Conservation (phyloP, 2,797 vertebrate genomes). For the Sarcophilus harrisii region DNA sequence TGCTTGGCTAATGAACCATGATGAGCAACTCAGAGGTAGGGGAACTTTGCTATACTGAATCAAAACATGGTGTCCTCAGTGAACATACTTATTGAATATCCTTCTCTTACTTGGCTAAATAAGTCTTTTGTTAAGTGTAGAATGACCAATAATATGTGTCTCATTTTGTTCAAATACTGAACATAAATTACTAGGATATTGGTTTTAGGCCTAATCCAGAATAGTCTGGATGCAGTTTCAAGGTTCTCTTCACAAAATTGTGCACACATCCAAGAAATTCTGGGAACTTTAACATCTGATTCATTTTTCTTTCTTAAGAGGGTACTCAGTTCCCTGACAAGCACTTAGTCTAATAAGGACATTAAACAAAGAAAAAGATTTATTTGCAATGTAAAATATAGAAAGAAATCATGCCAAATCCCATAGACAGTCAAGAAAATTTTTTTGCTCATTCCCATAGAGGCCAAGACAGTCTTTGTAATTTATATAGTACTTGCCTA, state of each 20-base stretch:
- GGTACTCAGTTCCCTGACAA: neutral
- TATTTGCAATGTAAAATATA: neutral
- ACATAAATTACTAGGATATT: neutral
- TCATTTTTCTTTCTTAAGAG: conserved; percentile 1
- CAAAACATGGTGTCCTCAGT: neutral
- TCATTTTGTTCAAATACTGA: neutral
- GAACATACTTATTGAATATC: neutral
- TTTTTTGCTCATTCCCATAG: neutral
- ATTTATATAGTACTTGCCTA: neutral
- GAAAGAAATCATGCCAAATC: neutral
- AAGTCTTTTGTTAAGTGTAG: neutral
- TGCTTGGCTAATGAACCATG: neutral
- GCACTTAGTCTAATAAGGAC: neutral
- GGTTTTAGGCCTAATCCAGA: neutral
- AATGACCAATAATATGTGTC: neutral
- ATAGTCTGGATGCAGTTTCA: neutral
- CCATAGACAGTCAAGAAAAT: neutral
- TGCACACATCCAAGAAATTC: neutral
- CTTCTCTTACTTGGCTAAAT: neutral
- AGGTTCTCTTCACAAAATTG: neutral
- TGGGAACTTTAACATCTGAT: neutral
- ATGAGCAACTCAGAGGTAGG: neutral
- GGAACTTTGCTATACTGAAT: neutral
- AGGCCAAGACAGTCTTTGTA: neutral
- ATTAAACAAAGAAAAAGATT: neutral